Percentiles rank a stretch among this genome's conserved stretches.
Evolutionary conservation across 2,888 invertebrate species (phyloP).

Genomic region (Ormyrus thymus): DNA sequence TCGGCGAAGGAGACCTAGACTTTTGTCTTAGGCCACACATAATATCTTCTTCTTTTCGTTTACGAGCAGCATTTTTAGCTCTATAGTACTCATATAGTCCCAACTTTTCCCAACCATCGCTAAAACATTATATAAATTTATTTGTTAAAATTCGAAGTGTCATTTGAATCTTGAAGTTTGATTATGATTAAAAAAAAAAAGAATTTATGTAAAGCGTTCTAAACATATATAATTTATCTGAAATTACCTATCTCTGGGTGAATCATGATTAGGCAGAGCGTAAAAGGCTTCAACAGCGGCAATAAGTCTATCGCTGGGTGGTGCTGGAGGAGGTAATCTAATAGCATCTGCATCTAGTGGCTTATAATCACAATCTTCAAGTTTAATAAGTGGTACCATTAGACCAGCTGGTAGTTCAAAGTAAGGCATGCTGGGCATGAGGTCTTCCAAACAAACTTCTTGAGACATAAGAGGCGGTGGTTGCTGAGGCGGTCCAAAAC

Average conservation of each 20-base stretch:
- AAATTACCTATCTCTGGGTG: slow-evolving; percentile 90
- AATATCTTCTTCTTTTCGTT: slow-evolving; percentile 90
- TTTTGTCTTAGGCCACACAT: slow-evolving; percentile 82
- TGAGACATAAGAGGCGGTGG: slow-evolving; percentile 70
- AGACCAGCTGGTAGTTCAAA: slow-evolving; percentile 98
- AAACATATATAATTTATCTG: background rate
- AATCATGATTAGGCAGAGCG: slow-evolving; percentile 94
- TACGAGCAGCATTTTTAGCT: slow-evolving; percentile 93
- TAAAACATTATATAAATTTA: slow-evolving; percentile 64
- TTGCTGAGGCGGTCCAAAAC: slow-evolving; percentile 77
- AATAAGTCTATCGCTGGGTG: slow-evolving; percentile 93
- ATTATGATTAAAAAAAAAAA: no score
- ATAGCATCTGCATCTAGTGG: slow-evolving; percentile 93
- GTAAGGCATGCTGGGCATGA: slow-evolving; percentile 94
- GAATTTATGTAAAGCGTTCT: background rate
- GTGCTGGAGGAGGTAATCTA: slow-evolving; percentile 94
- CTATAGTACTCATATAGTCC: slow-evolving; percentile 98
- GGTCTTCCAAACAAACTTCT: slow-evolving; percentile 80
- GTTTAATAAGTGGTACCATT: slow-evolving; percentile 96
- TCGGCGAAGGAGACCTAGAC: slow-evolving; percentile 88
- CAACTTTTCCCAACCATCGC: slow-evolving; percentile 98
- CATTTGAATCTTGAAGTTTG: background rate
- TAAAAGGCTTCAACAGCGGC: slow-evolving; percentile 98
- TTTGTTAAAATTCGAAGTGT: background rate
- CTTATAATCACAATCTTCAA: slow-evolving; percentile 93